These are phyloP conservation scores for Lasioglossum baleicum DNA, from an alignment of 1,140 invertebrate genomes.

Conservation along the genomic window DNA sequence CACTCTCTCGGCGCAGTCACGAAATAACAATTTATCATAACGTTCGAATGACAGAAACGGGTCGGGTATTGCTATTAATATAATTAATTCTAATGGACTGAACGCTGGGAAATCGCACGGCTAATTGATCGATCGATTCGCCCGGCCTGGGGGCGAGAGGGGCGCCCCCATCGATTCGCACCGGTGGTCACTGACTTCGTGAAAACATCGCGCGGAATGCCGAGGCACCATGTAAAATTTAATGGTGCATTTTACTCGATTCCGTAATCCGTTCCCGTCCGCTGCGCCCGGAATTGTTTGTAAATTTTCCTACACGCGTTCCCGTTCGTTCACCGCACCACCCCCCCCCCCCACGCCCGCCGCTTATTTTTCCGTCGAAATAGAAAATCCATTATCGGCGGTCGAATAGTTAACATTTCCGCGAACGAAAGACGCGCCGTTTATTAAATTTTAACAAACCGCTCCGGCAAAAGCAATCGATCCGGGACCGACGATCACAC, in stretches of 20 bases:
- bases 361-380: background rate
- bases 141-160: background rate
- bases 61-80: constrained; percentile 47
- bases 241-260: background rate
- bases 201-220: background rate
- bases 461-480: no score
- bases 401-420: no score
- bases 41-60: constrained; percentile 36
- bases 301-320: background rate
- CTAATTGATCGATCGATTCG: constrained; percentile 55
- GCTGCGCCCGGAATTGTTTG: background rate
- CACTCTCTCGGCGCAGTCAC: background rate
- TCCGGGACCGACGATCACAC: no score
- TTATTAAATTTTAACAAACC: no score
- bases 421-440: no score
- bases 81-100: constrained; percentile 60
- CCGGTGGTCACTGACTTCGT: background rate
- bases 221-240: background rate
- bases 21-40: constrained; percentile 57
- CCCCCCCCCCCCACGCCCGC: background rate
- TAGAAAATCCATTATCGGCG: no score
- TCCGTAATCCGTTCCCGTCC: background rate
- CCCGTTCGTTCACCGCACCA: background rate
- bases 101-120: constrained; percentile 27
- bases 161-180: background rate